Evolutionary conservation across 2,888 invertebrate species (phyloP).

Genomic region (Muschampia plurimacula): DNA sequence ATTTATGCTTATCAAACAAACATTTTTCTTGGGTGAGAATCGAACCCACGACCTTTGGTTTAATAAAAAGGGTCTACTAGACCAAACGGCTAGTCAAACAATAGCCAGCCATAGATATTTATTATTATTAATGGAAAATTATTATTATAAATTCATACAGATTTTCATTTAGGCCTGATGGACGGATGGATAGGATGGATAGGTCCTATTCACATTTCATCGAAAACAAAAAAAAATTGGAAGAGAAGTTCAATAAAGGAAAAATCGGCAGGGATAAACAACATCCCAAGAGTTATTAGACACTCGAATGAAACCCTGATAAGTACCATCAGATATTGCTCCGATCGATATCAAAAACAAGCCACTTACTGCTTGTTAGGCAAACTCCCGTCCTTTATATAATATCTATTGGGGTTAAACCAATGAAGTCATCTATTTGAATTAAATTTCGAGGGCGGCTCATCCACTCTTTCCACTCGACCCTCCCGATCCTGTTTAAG

Average conservation of each 20-base stretch:
- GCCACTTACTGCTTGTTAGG: constrained; percentile 64
- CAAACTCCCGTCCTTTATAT: constrained; percentile 69
- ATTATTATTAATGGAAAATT: no score
- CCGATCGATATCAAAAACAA: constrained; percentile 58
- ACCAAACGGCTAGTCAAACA: no score
- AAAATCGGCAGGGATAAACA: constrained; percentile 31
- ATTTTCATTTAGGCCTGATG: no score
- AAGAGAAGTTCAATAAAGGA: constrained; percentile 44
- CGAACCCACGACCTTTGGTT: no score
- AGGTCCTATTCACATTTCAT: not conserved
- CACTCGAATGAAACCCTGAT: constrained; percentile 35
- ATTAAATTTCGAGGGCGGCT: constrained; percentile 63
- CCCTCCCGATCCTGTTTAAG: constrained; percentile 66
- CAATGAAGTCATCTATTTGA: constrained; percentile 79
- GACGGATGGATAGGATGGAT: no score
- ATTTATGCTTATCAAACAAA: no score
- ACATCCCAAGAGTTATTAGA: constrained; percentile 34
- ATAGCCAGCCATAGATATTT: no score
- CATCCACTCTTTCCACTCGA: constrained; percentile 54
- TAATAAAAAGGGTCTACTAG: no score
- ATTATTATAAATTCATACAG: no score
- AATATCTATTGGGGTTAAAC: constrained; percentile 73
- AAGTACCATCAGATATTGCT: constrained; percentile 45
- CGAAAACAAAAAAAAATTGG: constrained; percentile 38
- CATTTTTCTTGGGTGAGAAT: no score